Evolutionary conservation across 2,888 invertebrate genomes (phyloP).

Genomic region (Leptopterna dolabrata): DNA sequence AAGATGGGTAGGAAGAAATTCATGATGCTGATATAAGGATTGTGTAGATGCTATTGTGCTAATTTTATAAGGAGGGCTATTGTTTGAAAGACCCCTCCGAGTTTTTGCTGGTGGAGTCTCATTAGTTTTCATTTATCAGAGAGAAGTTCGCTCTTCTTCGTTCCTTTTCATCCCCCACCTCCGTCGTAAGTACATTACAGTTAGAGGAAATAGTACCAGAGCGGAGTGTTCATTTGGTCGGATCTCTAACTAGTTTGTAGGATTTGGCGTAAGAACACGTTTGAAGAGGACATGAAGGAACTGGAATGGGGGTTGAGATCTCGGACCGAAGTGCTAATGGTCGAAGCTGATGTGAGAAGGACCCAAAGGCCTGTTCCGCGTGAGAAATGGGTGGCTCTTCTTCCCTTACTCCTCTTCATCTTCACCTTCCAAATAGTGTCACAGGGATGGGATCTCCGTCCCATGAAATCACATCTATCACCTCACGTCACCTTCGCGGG

Average conservation of each 20-base stretch:
- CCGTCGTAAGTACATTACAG: neutral
- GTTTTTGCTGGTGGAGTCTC: neutral
- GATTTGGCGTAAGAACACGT: neutral
- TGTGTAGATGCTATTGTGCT: neutral
- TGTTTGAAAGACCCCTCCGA: neutral
- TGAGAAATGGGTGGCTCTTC: neutral
- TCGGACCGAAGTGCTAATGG: neutral
- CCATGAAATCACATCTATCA: slow-evolving; percentile 35
- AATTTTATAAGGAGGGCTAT: neutral
- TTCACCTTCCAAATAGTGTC: neutral
- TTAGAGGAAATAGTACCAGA: neutral
- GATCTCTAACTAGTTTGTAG: neutral
- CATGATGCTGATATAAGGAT: no score
- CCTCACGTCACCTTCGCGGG: neutral
- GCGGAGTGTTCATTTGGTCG: neutral
- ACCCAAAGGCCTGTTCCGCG: neutral
- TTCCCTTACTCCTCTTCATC: neutral
- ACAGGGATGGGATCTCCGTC: neutral
- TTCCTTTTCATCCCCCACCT: neutral
- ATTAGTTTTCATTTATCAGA: slow-evolving; percentile 16
- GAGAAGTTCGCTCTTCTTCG: slow-evolving; percentile 19
- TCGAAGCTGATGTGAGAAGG: neutral
- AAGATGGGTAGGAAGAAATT: no score
- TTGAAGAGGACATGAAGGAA: neutral
- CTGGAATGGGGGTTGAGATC: neutral